Evolutionary conservation across 2,797 vertebrate species (phyloP).

Genomic region (Betta splendens): DNA sequence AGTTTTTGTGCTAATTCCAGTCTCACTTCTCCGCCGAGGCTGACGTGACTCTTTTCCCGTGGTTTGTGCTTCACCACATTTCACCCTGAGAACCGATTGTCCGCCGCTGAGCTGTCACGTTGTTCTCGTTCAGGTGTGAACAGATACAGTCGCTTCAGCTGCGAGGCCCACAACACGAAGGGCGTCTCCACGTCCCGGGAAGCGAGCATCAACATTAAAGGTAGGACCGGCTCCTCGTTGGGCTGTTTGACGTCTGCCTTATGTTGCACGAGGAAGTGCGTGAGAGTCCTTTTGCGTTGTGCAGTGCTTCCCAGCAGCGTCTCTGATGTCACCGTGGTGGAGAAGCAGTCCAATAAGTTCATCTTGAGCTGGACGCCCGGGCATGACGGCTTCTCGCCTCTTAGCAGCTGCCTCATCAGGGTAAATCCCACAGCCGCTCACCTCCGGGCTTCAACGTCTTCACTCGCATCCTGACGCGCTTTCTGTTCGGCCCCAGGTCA

Average conservation of each 20-base stretch:
- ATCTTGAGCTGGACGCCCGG: constrained; percentile 87
- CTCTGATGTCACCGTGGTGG: constrained; percentile 72
- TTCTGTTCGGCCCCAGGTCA: constrained; percentile 61
- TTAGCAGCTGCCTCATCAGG: constrained; percentile 84
- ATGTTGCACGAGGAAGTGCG: too few relatives aligned
- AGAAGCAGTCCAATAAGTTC: constrained; percentile 80
- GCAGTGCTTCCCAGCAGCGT: constrained; percentile 73
- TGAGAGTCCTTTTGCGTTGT: constrained; percentile 25
- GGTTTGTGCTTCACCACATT: background rate
- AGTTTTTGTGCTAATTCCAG: background rate
- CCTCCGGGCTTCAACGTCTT: accelerated
- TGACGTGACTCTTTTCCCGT: constrained; percentile 13
- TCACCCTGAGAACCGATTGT: constrained; percentile 16
- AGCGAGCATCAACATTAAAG: constrained; percentile 91
- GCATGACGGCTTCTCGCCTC: constrained; percentile 87
- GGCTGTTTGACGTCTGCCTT: too few relatives aligned
- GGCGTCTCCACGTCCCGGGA: constrained; percentile 88
- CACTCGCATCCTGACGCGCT: background rate
- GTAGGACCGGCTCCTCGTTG: constrained; percentile 67
- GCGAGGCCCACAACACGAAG: constrained; percentile 90
- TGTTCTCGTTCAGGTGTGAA: constrained; percentile 86
- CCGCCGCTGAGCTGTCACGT: constrained; percentile 1
- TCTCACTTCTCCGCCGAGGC: constrained; percentile 12
- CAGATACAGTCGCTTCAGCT: constrained; percentile 86
- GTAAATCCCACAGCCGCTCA: constrained; percentile 70